These are phyloP conservation scores for Harpalus rubripes DNA, from an alignment of 2,888 invertebrate species.

Conservation along the genomic window DNA sequence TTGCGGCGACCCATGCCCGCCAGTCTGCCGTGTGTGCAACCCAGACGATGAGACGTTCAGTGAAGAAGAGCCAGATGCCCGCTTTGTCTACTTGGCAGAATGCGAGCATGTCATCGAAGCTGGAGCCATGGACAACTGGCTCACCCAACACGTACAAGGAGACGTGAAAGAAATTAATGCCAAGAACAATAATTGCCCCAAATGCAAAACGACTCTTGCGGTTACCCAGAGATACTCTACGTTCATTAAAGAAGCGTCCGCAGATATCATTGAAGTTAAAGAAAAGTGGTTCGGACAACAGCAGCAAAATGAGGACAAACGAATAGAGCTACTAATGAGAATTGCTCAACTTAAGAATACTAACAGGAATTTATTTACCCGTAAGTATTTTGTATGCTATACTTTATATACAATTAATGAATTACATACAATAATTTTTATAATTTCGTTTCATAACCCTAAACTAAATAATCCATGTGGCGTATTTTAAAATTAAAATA, in stretches of 20 bases:
- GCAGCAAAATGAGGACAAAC: constrained; percentile 72
- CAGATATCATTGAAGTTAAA: constrained; percentile 78
- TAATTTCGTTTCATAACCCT: no score
- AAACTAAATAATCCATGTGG: no score
- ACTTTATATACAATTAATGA: no score
- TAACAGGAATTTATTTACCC: constrained; percentile 19
- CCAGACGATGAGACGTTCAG: constrained; percentile 78
- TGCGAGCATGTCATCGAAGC: constrained; percentile 79
- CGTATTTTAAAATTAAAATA: no score
- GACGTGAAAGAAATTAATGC: constrained; percentile 71
- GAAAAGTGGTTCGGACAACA: constrained; percentile 75
- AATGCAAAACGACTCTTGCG: constrained; percentile 81
- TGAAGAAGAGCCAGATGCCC: constrained; percentile 80
- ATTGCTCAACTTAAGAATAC: constrained; percentile 39
- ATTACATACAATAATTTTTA: no score
- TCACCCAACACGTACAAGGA: constrained; percentile 73
- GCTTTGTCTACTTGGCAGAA: constrained; percentile 79
- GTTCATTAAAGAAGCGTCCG: constrained; percentile 76
- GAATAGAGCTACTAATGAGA: constrained; percentile 62
- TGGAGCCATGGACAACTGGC: constrained; percentile 77
- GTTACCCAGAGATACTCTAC: constrained; percentile 81
- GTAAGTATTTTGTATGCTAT: constrained; percentile 25
- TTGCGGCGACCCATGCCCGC: constrained; percentile 87
- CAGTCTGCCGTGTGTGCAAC: constrained; percentile 80
- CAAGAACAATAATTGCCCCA: constrained; percentile 79